Base-by-base conservation (phyloP, 2,113 vertebrate species). In the Leptobrachium leishanense region DNA sequence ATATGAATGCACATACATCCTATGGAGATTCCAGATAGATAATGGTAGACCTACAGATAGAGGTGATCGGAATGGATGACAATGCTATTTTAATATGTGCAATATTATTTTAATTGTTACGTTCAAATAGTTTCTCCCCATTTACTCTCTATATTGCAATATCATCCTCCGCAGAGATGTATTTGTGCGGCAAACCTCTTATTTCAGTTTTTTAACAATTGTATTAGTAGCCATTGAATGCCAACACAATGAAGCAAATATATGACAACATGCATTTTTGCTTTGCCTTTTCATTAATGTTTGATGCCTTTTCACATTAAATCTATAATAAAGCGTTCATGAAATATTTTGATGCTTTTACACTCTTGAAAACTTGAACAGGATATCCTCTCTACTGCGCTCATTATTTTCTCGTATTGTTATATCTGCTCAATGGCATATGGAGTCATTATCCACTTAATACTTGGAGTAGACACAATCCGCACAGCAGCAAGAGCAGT, bases 391-490 rank as follows among this genome's bases (percentile, higher is more conserved):
- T 82, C 78, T 84, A 11, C 63, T 73, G 70, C 44, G 62, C 70
- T 79, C 62, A 72, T 81, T 76, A 88, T 86, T 88, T 85, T 82
- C 83, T 43, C 63, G 80, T 79, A 75, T 79, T 85, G 76, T 83
- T 83, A 63, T 85, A 69, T 67, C 66, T 82, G 85, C 78, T 84
- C 75, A 76, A 84, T 70, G 85, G 71, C 75, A 74, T 80, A 79
- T 70, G 73, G 79, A 85, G 79, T 85, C 85, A 85, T 89, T 90
- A 87, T 87, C 83, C 64, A 84, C 82, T 87, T 90, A 81, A 46
- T 85, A 85, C 79, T 83, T 0, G 0, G 76, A 82, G 72, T 80
- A 83, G 80, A 81, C 73, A 79, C 72, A 57, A 15, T 73, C 81
- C 87, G 78, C 74, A 46, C 40, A 74, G 54, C 57, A 39, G 7